Evolutionary conservation across 92 coral and sea anemone genomes (phyloP).

Genomic region (Virgularia gustaviana): DNA sequence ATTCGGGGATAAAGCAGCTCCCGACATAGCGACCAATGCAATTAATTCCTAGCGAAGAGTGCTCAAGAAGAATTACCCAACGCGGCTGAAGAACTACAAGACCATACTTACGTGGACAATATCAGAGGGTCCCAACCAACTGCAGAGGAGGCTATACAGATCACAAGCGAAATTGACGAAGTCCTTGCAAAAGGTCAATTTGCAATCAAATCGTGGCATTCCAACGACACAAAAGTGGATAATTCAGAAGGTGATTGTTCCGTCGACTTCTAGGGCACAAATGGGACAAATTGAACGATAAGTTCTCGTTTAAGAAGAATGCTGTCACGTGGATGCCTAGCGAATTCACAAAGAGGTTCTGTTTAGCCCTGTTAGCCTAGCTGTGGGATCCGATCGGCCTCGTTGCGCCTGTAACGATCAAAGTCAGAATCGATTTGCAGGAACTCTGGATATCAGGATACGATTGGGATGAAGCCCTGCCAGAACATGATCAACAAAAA

Average conservation of each 20-base stretch:
- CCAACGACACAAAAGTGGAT: neutral
- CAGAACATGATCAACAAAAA: neutral
- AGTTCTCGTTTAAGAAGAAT: neutral
- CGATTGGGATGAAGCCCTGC: neutral
- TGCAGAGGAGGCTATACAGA: slow-evolving; percentile 36
- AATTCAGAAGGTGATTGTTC: neutral
- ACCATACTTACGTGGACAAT: slow-evolving; percentile 53
- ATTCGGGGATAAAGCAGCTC: slow-evolving; percentile 67
- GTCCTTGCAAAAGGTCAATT: slow-evolving; percentile 30
- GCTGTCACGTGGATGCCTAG: neutral
- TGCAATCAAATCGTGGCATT: neutral
- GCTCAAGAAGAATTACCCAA: slow-evolving; percentile 49
- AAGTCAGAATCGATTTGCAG: neutral
- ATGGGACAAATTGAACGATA: neutral
- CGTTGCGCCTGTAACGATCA: neutral
- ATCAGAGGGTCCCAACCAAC: slow-evolving; percentile 50
- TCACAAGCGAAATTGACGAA: slow-evolving; percentile 50
- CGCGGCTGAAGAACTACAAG: slow-evolving; percentile 54
- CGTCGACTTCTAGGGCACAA: neutral
- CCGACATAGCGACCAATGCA: slow-evolving; percentile 52
- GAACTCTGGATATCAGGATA: neutral
- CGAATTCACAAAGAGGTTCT: neutral
- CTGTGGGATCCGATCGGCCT: neutral
- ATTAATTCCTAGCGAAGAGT: slow-evolving; percentile 49
- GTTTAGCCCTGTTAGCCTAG: neutral